These are phyloP conservation scores for Cygnus olor DNA, from an alignment of 2,797 vertebrate genomes.

Conservation along the genomic window DNA sequence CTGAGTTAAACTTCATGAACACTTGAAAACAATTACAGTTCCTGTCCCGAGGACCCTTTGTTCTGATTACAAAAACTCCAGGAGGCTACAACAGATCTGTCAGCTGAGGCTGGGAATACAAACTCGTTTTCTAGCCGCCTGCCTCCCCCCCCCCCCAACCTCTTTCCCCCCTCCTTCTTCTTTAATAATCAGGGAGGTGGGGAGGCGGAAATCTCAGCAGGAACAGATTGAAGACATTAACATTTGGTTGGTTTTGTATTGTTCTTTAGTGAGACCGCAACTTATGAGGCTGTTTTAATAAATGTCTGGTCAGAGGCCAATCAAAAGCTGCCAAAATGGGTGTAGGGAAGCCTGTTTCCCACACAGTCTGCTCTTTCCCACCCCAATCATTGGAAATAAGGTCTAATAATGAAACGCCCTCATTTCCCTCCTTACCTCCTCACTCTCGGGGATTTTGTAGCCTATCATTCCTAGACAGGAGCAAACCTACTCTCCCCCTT, in stretches of 20 bases:
- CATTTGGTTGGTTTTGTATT: conserved; percentile 82
- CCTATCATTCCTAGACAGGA: conserved; percentile 18
- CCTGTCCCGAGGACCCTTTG: background rate
- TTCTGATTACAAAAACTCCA: conserved; percentile 40
- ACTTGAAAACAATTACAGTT: background rate
- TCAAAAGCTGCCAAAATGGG: conserved; percentile 79
- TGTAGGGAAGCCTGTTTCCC: conserved; percentile 78
- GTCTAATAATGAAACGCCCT: conserved; percentile 41
- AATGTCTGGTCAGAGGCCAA: conserved; percentile 80
- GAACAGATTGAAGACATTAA: conserved; percentile 85
- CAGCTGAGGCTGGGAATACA: conserved; percentile 41
- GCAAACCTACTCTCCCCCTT: background rate
- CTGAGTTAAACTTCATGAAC: conserved; percentile 13
- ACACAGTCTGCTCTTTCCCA: conserved; percentile 80
- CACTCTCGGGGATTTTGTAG: conserved; percentile 13
- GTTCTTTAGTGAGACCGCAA: conserved; percentile 81
- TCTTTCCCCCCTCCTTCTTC: background rate
- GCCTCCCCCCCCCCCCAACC: too few relatives aligned
- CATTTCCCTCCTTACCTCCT: conserved; percentile 58
- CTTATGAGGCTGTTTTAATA: conserved; percentile 82
- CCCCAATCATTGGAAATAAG: conserved; percentile 70
- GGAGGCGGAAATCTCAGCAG: conserved; percentile 58
- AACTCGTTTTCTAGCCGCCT: background rate
- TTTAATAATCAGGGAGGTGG: conserved; percentile 47
- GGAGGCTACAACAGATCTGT: conserved; percentile 16